These are phyloP conservation scores for Cephalotes varians DNA, from an alignment of 2,888 invertebrate species.

Conservation along the genomic window DNA sequence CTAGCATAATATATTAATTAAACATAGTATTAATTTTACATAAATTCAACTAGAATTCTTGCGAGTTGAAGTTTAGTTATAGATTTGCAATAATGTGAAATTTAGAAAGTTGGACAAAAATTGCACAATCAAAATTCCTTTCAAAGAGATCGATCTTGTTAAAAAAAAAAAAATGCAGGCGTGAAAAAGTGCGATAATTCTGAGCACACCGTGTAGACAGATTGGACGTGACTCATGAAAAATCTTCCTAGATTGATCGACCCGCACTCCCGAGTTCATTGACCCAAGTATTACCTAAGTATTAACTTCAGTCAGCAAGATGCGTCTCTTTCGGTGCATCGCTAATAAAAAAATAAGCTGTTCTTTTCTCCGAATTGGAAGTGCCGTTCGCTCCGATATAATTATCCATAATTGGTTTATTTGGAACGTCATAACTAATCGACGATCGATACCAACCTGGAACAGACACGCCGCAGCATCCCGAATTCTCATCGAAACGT, in stretches of 20 bases:
- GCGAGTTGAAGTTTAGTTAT: neutral
- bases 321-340: neutral
- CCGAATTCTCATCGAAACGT: conserved; percentile 38
- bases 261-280: neutral
- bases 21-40: conserved; percentile 1
- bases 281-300: neutral
- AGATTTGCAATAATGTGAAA: neutral
- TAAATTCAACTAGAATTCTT: neutral
- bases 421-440: conserved; percentile 40
- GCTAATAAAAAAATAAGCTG: neutral
- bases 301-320: neutral
- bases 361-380: neutral
- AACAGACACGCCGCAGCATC: conserved; percentile 14
- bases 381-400: conserved; percentile 12
- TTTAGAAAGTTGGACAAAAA: neutral
- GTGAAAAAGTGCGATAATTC: conserved; percentile 14
- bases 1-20: neutral
- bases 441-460: conserved; percentile 21
- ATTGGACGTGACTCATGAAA: conserved; percentile 15
- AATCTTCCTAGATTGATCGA: conserved; percentile 19
- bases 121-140: neutral
- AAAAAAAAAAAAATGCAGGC: neutral
- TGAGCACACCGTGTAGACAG: conserved; percentile 7
- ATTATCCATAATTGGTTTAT: conserved; percentile 41
- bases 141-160: neutral